Percentiles rank a stretch among this genome's conserved stretches.
Conservation (phyloP, 2,888 invertebrate species). For the Drosophila niveifrons region DNA sequence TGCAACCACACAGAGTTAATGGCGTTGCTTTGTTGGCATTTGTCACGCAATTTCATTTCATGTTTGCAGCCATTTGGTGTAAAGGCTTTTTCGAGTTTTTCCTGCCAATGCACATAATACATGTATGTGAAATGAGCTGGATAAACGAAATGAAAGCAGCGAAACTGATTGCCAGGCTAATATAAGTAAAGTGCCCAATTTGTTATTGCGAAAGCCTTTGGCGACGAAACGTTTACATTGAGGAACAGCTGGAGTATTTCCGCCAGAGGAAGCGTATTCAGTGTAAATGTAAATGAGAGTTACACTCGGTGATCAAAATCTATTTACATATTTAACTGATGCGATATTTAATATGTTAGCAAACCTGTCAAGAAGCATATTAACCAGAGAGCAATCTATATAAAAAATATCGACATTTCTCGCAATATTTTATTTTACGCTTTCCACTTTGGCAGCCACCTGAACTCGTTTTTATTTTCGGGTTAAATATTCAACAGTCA, state of each 20-base stretch:
- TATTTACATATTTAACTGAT: neutral
- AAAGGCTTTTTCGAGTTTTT: slow-evolving; percentile 27
- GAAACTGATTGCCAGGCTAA: slow-evolving; percentile 13
- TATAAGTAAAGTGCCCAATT: slow-evolving; percentile 28
- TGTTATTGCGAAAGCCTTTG: slow-evolving; percentile 13
- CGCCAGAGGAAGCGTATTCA: neutral
- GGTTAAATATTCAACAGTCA: too few species aligned
- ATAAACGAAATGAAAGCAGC: neutral
- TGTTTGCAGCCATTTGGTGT: slow-evolving; percentile 34
- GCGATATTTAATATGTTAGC: neutral
- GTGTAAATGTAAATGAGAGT: neutral
- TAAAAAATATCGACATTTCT: neutral
- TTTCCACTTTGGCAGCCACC: neutral
- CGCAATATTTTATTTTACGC: neutral
- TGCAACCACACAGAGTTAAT: slow-evolving; percentile 19
- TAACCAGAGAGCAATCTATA: too few species aligned
- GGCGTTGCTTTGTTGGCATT: slow-evolving; percentile 28
- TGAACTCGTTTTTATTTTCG: too few species aligned
- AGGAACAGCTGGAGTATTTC: neutral
- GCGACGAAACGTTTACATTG: neutral
- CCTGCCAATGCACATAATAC: slow-evolving; percentile 18
- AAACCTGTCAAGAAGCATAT: neutral
- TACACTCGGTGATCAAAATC: neutral
- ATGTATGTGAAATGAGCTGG: slow-evolving; percentile 19
- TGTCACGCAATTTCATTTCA: slow-evolving; percentile 52